Evolutionary conservation across 2,797 vertebrate species (phyloP).

Genomic region (Amazona finschi): DNA sequence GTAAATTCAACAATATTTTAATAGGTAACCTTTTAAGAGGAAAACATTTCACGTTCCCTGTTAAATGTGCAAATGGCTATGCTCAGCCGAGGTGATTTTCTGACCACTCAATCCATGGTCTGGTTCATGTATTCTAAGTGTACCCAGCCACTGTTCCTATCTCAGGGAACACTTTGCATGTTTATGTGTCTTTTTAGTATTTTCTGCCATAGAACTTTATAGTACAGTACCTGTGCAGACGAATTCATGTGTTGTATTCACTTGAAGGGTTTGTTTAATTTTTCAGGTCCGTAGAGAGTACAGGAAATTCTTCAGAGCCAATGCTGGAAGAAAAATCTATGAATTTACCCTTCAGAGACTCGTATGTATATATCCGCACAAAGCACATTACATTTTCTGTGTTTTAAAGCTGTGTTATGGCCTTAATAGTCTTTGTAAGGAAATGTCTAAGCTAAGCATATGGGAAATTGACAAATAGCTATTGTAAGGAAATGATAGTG

Average conservation of each 20-base stretch:
- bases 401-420: not conserved
- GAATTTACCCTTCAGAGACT: slow-evolving; percentile 94
- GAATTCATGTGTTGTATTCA: not conserved
- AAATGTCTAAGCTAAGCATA: not conserved
- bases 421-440: not conserved
- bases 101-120: not conserved
- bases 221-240: not conserved
- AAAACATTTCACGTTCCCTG: not conserved
- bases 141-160: not conserved
- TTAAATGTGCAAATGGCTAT: not conserved
- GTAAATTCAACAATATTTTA: not conserved
- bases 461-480: not conserved
- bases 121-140: not conserved
- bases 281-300: slow-evolving; percentile 94
- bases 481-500: not conserved
- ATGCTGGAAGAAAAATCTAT: slow-evolving; percentile 96
- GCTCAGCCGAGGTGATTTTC: not conserved
- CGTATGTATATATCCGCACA: slow-evolving; percentile 78
- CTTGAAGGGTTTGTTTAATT: slow-evolving; percentile 24
- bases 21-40: not conserved
- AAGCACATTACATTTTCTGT: not conserved
- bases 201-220: not conserved
- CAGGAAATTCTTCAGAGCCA: slow-evolving; percentile 97
- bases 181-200: not conserved
- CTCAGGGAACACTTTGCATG: slow-evolving; percentile 7